These are phyloP conservation scores for Oreotrochilus melanogaster DNA, from an alignment of 2,113 vertebrate genomes.

Conservation along the genomic window DNA sequence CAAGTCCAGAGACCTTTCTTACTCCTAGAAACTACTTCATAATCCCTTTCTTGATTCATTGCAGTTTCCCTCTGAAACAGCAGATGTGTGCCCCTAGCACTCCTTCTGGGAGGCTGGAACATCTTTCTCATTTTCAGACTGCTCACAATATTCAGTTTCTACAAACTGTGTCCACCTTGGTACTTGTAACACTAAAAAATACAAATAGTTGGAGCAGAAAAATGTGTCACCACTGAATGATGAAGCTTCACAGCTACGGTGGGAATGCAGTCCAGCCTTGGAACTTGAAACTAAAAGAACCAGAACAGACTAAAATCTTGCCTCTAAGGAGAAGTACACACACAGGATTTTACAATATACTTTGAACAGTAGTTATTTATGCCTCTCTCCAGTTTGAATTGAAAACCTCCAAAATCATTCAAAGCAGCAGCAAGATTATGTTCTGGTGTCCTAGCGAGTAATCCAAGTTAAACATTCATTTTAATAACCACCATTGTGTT, in stretches of 20 bases:
- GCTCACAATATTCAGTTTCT: background rate
- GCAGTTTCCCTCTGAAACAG: background rate
- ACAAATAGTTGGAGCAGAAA: background rate
- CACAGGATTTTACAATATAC: background rate
- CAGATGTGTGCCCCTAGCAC: background rate
- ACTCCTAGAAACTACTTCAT: background rate
- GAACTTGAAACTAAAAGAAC: background rate
- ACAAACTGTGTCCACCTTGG: background rate
- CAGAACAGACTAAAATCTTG: background rate
- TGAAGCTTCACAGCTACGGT: background rate
- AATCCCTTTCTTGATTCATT: background rate
- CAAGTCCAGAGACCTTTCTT: background rate
- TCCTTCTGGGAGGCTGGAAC: background rate
- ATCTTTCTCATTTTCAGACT: background rate
- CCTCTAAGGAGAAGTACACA: background rate
- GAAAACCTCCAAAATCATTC: constrained; percentile 41
- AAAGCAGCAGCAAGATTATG: constrained; percentile 4
- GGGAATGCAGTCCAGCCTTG: background rate
- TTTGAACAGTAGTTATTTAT: background rate
- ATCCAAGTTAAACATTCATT: constrained; percentile 1
- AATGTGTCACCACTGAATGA: background rate
- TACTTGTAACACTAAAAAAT: background rate
- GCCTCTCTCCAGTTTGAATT: background rate
- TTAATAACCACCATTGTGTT: constrained; percentile 26
- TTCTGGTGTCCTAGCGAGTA: background rate